Percentiles rank a stretch among this genome's conserved stretches.
These are phyloP conservation scores for Lepidocyrtinus sp. DNA, from an alignment of 2,888 invertebrate genomes.

Conservation along the genomic window DNA sequence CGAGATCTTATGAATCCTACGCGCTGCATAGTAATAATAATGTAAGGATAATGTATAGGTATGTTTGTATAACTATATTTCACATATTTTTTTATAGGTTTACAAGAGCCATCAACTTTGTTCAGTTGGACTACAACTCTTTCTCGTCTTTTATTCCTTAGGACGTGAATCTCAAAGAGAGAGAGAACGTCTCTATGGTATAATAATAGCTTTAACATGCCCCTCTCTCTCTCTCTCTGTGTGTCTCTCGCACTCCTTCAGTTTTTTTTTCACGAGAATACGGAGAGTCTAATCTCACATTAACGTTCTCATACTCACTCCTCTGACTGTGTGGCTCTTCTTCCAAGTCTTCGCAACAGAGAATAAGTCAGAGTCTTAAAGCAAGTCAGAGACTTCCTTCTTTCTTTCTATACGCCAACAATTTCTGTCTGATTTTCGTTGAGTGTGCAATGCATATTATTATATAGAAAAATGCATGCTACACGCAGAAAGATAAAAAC, in stretches of 20 bases:
- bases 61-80: background rate
- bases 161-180: background rate
- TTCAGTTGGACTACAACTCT: constrained; percentile 9
- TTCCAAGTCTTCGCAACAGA: background rate
- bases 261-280: constrained; percentile 2
- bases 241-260: background rate
- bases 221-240: background rate
- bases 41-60: no score
- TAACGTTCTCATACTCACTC: constrained; percentile 3
- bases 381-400: constrained; percentile 50
- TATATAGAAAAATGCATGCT: constrained; percentile 40
- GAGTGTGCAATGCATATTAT: constrained; percentile 15
- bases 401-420: constrained; percentile 49
- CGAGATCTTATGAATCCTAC: no score
- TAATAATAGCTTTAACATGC: constrained; percentile 10
- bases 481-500: constrained; percentile 46
- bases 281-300: constrained; percentile 6
- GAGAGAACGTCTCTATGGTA: constrained; percentile 13
- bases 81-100: constrained; percentile 3
- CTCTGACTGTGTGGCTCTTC: background rate
- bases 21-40: no score
- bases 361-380: constrained; percentile 29
- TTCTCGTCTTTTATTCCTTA: no score
- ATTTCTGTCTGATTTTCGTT: no score
- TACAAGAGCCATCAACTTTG: constrained; percentile 1